Percentiles rank a stretch among this genome's conserved stretches.
Evolutionary conservation across 2,888 invertebrate species (phyloP).

Genomic region (Thyatira batis): DNA sequence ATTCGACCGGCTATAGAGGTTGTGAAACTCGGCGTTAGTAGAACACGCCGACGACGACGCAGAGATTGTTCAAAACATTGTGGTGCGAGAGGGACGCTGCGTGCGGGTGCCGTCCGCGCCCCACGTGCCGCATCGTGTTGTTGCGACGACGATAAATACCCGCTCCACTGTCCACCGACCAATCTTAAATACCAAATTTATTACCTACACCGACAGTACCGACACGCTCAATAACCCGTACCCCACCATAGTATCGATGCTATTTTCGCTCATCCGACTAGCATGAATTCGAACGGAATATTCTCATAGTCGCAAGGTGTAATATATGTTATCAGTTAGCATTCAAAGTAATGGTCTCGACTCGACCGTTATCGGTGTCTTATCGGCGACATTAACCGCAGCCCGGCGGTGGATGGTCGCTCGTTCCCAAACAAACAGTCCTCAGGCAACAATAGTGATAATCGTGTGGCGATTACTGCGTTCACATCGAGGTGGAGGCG

Average conservation of each 20-base stretch:
- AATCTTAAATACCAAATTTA: conserved; percentile 49
- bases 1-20: conserved; percentile 27
- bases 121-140: conserved; percentile 60
- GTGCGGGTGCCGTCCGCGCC: conserved; percentile 28
- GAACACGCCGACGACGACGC: conserved; percentile 30
- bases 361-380: conserved; percentile 33
- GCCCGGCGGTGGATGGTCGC: conserved; percentile 20
- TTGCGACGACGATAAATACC: conserved; percentile 49
- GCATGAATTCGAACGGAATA: conserved; percentile 18
- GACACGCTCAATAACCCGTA: conserved; percentile 14
- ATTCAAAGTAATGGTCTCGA: conserved; percentile 29
- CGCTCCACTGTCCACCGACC: conserved; percentile 36
- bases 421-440: conserved; percentile 41
- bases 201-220: conserved; percentile 23
- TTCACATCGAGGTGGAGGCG: conserved; percentile 45
- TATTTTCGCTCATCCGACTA: conserved; percentile 19
- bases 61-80: conserved; percentile 38
- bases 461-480: conserved; percentile 52
- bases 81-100: conserved; percentile 45
- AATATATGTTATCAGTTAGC: conserved; percentile 27
- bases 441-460: conserved; percentile 50
- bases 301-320: conserved; percentile 17
- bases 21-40: conserved; percentile 36
- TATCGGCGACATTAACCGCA: conserved; percentile 47
- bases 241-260: conserved; percentile 10